These are phyloP conservation scores for Spilarctia lutea DNA, from an alignment of 2,888 invertebrate species.

Conservation along the genomic window DNA sequence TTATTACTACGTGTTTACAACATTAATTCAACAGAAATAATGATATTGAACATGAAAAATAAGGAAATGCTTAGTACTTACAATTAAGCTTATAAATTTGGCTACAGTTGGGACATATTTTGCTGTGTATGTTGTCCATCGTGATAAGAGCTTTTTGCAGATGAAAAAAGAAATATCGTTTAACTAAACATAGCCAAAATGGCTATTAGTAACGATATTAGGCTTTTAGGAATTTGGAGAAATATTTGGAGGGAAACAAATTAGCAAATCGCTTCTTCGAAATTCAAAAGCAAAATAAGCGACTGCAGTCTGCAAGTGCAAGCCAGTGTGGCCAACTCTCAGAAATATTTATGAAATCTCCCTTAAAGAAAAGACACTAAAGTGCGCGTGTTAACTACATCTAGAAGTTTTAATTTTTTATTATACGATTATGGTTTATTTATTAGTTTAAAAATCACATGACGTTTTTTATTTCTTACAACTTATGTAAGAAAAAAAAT, in stretches of 20 bases:
- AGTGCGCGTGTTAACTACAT: too few relatives aligned
- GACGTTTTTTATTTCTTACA: too few relatives aligned
- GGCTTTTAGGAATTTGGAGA: neutral
- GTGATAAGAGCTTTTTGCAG: neutral
- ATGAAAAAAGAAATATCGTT: neutral
- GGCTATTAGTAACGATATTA: neutral
- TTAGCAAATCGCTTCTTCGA: neutral
- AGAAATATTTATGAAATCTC: too few relatives aligned
- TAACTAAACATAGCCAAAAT: neutral
- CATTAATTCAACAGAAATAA: neutral
- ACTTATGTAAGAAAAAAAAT: too few relatives aligned
- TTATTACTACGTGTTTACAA: neutral
- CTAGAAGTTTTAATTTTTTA: too few relatives aligned
- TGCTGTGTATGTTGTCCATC: constrained; percentile 71
- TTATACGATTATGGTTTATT: too few relatives aligned
- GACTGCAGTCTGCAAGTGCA: too few relatives aligned
- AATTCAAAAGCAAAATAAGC: neutral
- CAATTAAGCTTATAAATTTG: constrained; percentile 72
- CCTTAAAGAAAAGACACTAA: too few relatives aligned
- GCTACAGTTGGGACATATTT: constrained; percentile 78
- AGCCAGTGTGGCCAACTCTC: too few relatives aligned
- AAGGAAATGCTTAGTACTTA: constrained; percentile 58
- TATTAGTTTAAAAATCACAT: too few relatives aligned
- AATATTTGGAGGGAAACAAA: neutral
- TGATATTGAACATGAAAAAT: neutral